phyloP scores from a whole-genome alignment of 2,797 vertebrate species.

The Tympanoctomys barrerae region DNA sequence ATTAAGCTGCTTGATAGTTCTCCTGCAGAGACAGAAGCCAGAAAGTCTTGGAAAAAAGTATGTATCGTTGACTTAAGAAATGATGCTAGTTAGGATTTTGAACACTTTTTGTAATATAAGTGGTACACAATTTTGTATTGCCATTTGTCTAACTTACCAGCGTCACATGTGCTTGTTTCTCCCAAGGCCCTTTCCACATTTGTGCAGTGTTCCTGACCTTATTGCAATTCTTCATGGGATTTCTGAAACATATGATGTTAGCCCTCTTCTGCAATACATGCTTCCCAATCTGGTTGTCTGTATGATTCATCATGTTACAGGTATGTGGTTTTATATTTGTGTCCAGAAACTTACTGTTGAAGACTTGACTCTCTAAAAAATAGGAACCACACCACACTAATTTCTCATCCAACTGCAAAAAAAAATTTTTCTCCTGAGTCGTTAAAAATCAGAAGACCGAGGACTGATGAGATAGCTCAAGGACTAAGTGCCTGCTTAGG shows the following conservation, averaged over 20 bases:
- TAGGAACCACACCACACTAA: background rate
- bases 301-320: slow-evolving; percentile 81
- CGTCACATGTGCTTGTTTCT: background rate
- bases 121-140: background rate
- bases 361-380: slow-evolving; percentile 7
- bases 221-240: slow-evolving; percentile 90
- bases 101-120: background rate
- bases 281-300: slow-evolving; percentile 91
- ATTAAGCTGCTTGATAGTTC: slow-evolving; percentile 93
- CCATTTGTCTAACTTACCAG: background rate
- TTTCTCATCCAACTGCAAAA: background rate
- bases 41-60: slow-evolving; percentile 92
- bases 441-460: slow-evolving; percentile 13
- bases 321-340: slow-evolving; percentile 75
- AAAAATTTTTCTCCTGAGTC: slow-evolving; percentile 36
- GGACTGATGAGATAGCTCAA: background rate
- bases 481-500: no score
- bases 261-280: slow-evolving; percentile 92
- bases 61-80: slow-evolving; percentile 68
- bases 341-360: background rate
- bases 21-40: slow-evolving; percentile 95
- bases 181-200: slow-evolving; percentile 89
- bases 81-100: background rate
- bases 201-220: slow-evolving; percentile 90
- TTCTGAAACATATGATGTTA: slow-evolving; percentile 90